Percentiles rank a stretch among this genome's conserved stretches.
These are phyloP conservation scores for Chamaedrilus cognettii DNA, from an alignment of 2,888 invertebrate genomes.

Conservation along the genomic window DNA sequence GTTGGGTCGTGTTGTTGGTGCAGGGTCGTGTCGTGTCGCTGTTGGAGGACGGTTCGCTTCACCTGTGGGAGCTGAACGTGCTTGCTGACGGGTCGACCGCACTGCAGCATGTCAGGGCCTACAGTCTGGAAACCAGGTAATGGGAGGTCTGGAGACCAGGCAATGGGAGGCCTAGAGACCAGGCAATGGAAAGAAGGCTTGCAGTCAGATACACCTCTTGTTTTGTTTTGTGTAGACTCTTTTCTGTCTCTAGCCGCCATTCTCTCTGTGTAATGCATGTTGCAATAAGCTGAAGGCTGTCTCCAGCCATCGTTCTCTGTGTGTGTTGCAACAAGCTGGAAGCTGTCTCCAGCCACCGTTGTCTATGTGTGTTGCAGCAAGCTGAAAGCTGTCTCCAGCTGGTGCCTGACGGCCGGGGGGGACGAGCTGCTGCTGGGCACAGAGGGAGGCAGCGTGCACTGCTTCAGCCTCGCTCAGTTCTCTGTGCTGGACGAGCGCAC, in stretches of 20 bases:
- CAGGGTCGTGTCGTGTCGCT: constrained; percentile 82
- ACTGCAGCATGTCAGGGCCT: constrained; percentile 45
- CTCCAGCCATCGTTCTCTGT: too few relatives aligned
- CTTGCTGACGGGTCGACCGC: constrained; percentile 37
- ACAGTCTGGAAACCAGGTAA: constrained; percentile 37
- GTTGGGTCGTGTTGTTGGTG: too few relatives aligned
- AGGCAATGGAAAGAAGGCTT: too few relatives aligned
- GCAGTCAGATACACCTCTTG: too few relatives aligned
- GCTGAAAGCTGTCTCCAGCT: constrained; percentile 84
- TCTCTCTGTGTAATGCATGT: too few relatives aligned
- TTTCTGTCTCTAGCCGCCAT: too few relatives aligned
- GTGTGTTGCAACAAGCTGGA: too few relatives aligned
- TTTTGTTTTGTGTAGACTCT: too few relatives aligned
- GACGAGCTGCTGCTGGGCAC: constrained; percentile 87
- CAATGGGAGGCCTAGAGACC: too few relatives aligned
- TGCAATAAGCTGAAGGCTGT: too few relatives aligned
- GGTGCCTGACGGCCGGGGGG: constrained; percentile 79
- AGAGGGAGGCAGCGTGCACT: constrained; percentile 93
- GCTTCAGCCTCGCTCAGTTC: constrained; percentile 73
- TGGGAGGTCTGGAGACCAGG: too few relatives aligned
- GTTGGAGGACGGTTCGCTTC: constrained; percentile 92
- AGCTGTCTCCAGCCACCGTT: constrained; percentile 82
- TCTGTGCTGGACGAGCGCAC: background rate
- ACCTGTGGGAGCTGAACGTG: constrained; percentile 87
- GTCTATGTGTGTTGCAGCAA: constrained; percentile 53